Base-by-base conservation (phyloP, 2,888 invertebrate species). In the Dendrolimus pini region DNA sequence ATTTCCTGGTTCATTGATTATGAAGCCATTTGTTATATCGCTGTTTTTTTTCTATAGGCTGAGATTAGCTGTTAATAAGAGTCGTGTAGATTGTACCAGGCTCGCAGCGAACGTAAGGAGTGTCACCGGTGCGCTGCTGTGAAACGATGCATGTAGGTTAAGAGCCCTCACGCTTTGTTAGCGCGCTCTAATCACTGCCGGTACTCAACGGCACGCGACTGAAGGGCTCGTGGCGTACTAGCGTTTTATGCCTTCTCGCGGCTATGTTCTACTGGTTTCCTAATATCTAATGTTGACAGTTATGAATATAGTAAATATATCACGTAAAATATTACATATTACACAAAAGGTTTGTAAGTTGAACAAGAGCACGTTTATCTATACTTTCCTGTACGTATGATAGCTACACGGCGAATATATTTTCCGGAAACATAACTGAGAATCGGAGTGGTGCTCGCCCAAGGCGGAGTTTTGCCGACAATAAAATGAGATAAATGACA, bases 71-170 rank as follows among this genome's bases (percentile, higher is more conserved):
- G 71, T 73, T 69, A 72, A 73, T 62, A 66, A 77, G 77, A 72
- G 71, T 69, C 61, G 62, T 59, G 62, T 47, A 30, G 30, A 30
- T 30, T 69, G 70, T 81, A 80, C 78, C 77, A 80, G 81, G 82
- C 76, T 76, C 70, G 73, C 81, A 82, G 82, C 74, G 74, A 79
- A 69, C 62, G 73, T 69, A 70, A 82, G 81, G 74, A 84, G 85
- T 82, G 85, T 82, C 80, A 77, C 78, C 73, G 75, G 76, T 73
- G 77, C 71, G 77, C 71, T 76, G 81, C 80, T 82, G 83, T 83
- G 89, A 85, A 87, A 85, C 89, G 85, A 85, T 88, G 88, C 86
- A 89, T 90, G 81, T 90, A 85, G 89, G 89, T 90, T 89, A 89
- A 90, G 89, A 65, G 85, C 77, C 71, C 89, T 89, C 63, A 77